A percentile compares a stretch with the other conserved stretches of the same genome.
These are phyloP conservation scores for Caenorhabditis sp. DNA, from an alignment of 2,888 invertebrate genomes.

Conservation along the genomic window DNA sequence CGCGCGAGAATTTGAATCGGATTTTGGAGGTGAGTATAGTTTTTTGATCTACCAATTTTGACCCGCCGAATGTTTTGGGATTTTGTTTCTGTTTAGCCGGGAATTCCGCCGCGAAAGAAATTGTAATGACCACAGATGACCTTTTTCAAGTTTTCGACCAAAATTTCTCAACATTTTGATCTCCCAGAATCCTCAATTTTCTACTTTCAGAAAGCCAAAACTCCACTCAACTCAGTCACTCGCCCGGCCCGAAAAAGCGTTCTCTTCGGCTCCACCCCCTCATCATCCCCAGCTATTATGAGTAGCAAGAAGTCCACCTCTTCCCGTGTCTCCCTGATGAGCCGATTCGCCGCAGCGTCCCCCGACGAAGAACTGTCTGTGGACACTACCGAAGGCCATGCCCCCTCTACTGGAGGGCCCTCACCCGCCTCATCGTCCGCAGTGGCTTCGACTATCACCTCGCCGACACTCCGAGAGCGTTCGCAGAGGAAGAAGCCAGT, in stretches of 20 bases:
- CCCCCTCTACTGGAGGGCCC: too few relatives aligned
- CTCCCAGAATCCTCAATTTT: not conserved
- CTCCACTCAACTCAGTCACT: conserved; percentile 36
- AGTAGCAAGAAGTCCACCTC: not conserved
- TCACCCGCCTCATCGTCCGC: not conserved
- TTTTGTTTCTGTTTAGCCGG: too few relatives aligned
- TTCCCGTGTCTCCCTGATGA: conserved; percentile 27
- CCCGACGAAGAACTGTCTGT: not conserved
- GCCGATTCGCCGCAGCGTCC: conserved; percentile 7
- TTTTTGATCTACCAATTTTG: too few relatives aligned
- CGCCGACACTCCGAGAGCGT: conserved; percentile 4
- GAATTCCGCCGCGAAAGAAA: too few relatives aligned
- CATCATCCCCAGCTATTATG: conserved; percentile 31
- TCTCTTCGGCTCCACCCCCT: conserved; percentile 40
- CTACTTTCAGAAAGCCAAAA: conserved; percentile 56
- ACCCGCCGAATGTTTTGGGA: too few relatives aligned
- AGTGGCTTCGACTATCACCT: not conserved
- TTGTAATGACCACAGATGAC: too few relatives aligned
- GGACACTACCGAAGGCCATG: conserved; percentile 1
- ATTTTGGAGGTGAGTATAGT: conserved; percentile 37
- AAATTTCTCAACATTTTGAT: not conserved
- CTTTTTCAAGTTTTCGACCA: too few relatives aligned
- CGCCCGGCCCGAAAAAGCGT: conserved; percentile 43
- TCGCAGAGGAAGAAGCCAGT: conserved; percentile 9
- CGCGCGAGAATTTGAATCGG: conserved; percentile 51